phyloP scores from a whole-genome alignment of 2,797 vertebrate genomes.

The Melanotaenia nigrans region DNA sequence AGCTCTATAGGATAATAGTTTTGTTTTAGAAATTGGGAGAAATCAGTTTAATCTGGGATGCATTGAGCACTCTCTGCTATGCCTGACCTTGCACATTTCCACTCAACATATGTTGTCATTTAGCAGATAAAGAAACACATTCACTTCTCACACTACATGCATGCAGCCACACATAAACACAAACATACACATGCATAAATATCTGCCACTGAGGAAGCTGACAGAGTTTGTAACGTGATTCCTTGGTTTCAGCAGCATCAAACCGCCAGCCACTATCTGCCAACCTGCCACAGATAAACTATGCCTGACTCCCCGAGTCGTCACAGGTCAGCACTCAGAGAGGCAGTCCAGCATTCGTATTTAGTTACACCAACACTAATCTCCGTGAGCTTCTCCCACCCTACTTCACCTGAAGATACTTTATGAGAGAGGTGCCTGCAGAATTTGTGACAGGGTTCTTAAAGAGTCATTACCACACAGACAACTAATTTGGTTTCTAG shows the following conservation, averaged over 20 bases:
- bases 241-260: slow-evolving; percentile 33
- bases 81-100: slow-evolving; percentile 11
- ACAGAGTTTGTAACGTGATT: slow-evolving; percentile 48
- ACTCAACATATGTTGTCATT: background rate
- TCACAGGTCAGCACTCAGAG: slow-evolving; percentile 52
- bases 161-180: background rate
- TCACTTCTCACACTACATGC: background rate
- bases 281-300: slow-evolving; percentile 48
- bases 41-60: background rate
- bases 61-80: background rate
- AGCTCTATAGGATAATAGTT: background rate
- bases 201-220: slow-evolving; percentile 43
- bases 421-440: slow-evolving; percentile 2
- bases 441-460: slow-evolving; percentile 16
- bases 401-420: slow-evolving; percentile 18
- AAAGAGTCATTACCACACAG: slow-evolving; percentile 4
- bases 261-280: background rate
- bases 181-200: slow-evolving; percentile 10
- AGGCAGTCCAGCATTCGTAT: slow-evolving; percentile 33
- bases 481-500: slow-evolving; percentile 26
- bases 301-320: slow-evolving; percentile 21
- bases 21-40: background rate
- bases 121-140: slow-evolving; percentile 8
- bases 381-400: background rate
- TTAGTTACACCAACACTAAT: slow-evolving; percentile 34